Base-by-base conservation (phyloP, 2,888 invertebrate species). In the Sepioteuthis lessoniana region DNA sequence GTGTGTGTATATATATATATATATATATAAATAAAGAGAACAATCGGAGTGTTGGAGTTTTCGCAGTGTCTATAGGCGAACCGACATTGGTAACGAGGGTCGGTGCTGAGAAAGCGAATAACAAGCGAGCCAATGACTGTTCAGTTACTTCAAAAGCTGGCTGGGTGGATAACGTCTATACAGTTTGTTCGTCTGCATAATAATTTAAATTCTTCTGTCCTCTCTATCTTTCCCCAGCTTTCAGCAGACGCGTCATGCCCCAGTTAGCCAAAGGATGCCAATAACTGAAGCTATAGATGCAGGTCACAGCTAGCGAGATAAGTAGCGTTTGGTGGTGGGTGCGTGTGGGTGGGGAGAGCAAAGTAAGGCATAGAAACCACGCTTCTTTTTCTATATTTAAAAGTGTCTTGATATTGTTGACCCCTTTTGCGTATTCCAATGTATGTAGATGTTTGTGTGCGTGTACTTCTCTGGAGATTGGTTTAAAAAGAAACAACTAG, bases 261-360 rank as follows among this genome's bases (percentile, higher is more conserved):
- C n/a, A 76, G 76, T 76, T 76, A 76, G 76, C 76, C n/a, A n/a
- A 76, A 76, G n/a, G 76, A n/a, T 76, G n/a, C 76, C 13, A 76
- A 35, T 76, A 76, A 35, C 16, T 76, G n/a, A n/a, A 76, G 25
- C n/a, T 13, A 2, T 76, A 25, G n/a, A 76, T 76, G 76, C 76
- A 76, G 76, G 76, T 76, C 76, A 76, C 35, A 76, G 13, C n/a
- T 13, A 35, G 76, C 55, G 25, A 55, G 55, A 55, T 55, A 55
- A 55, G 13, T 76, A 76, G 35, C 13, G n/a, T 42, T 42, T 42
- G 10, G n/a, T n/a, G n/a, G n/a, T n/a, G n/a, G n/a, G n/a, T n/a
- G n/a, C n/a, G n/a, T n/a, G n/a, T n/a, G n/a, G n/a, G n/a, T 0
- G 76, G 16, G 16, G 13, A 13, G 76, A n/a, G 3, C 0, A 16